Evolutionary conservation across 30 jellyfish, hydroid and myxozoan genomes (phyloP).

Genomic region (Aurelia aurita complex sp. Pacific): DNA sequence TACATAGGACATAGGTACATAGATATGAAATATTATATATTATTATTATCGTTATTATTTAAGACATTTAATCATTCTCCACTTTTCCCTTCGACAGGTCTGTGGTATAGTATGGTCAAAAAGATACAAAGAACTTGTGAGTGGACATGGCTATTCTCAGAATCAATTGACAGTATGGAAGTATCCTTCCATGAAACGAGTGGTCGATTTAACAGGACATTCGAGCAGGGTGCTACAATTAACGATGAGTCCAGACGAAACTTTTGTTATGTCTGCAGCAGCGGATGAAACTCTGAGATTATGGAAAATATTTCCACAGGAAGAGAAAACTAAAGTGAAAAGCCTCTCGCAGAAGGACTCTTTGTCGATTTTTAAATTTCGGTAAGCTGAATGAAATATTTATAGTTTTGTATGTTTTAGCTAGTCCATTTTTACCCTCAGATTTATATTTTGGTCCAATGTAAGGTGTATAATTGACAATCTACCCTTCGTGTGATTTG

Average conservation of each 20-base stretch:
- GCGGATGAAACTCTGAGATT: conserved; percentile 96
- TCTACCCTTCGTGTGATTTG: too few species aligned
- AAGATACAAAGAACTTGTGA: conserved; percentile 70
- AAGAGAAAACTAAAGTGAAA: conserved; percentile 33
- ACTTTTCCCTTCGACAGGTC: conserved; percentile 42
- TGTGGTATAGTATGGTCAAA: conserved; percentile 90
- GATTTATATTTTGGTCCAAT: too few species aligned
- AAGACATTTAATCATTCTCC: too few species aligned
- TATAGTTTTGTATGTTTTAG: too few species aligned
- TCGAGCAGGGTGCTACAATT: conserved; percentile 75
- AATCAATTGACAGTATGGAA: conserved; percentile 95
- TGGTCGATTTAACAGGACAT: conserved; percentile 81
- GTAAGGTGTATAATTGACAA: too few species aligned
- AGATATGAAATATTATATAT: too few species aligned
- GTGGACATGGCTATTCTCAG: conserved; percentile 95
- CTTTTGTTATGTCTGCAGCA: conserved; percentile 89
- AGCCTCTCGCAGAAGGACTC: conserved; percentile 9
- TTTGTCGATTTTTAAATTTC: conserved; percentile 50
- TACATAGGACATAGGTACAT: too few species aligned
- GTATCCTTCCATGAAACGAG: conserved; percentile 86
- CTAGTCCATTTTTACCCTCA: too few species aligned
- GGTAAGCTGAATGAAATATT: not conserved
- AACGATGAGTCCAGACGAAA: conserved; percentile 87
- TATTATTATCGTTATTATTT: too few species aligned
- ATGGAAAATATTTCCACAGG: conserved; percentile 82